Percentiles rank a stretch among this genome's conserved stretches.
Evolutionary conservation across 1,140 invertebrate genomes (phyloP).

Genomic region (Chironomus striatipennis): DNA sequence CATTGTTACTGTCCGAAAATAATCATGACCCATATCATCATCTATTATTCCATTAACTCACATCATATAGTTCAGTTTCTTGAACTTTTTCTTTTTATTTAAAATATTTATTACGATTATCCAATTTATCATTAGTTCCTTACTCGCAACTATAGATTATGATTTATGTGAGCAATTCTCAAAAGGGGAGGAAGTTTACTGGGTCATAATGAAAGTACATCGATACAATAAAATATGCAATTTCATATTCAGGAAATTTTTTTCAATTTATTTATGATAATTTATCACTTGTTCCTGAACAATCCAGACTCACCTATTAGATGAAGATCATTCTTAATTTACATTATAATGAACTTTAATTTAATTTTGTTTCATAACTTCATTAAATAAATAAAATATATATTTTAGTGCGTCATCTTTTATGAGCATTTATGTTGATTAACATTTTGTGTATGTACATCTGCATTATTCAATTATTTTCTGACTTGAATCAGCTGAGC

Average conservation of each 20-base stretch:
- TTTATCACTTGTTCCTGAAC: not conserved
- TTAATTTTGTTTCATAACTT: too few species aligned
- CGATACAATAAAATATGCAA: not conserved
- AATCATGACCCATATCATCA: not conserved
- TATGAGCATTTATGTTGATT: too few species aligned
- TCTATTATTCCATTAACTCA: conserved; percentile 1
- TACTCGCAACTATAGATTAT: not conserved
- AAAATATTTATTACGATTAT: not conserved
- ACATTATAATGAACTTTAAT: not conserved
- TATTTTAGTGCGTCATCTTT: too few species aligned
- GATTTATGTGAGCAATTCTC: not conserved
- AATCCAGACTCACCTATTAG: not conserved
- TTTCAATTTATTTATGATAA: not conserved
- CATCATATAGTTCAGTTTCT: not conserved
- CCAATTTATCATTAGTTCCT: not conserved
- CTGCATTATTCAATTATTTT: too few species aligned
- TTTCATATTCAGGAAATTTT: not conserved
- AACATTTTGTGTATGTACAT: too few species aligned
- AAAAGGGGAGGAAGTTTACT: too few species aligned
- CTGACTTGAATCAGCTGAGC: not conserved
- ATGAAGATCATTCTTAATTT: not conserved
- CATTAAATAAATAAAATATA: too few species aligned
- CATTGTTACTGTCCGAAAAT: not conserved
- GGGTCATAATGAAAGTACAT: not conserved
- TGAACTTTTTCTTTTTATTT: conserved; percentile 2